Evolutionary conservation across 2,113 vertebrate species (phyloP), one percentile per base, ranked within the genome.

Genomic region (Takifugu bimaculatus): DNA sequence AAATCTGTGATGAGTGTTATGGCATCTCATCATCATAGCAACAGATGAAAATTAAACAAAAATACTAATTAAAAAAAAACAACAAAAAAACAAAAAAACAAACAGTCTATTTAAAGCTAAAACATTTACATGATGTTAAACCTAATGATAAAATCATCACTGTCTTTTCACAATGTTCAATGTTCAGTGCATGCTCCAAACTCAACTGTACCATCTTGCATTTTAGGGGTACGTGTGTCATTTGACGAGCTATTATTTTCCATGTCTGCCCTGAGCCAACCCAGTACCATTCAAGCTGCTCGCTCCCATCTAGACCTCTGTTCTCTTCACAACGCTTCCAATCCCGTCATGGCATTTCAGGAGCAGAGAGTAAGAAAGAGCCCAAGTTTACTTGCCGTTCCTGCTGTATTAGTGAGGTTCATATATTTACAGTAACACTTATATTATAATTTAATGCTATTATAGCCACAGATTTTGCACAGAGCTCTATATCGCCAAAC

Each of bases 41-140:
- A 90, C 88, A 90, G 67, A 86, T 70, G 60, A 61, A 80, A 63
- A 59, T 66, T 60, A 57, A 87, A 85, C 85, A 89, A 85, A 90
- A 84, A 86, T 79, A 69, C 66, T 20, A 20, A 20, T 20, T 20
- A 20, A 89, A 85, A 90, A 90, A 84, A 86, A 80, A 69, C 66
- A 74, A 56, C 1, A 50, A 29, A 47, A 43, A 28, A 50, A 81
- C 64, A 64, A 67, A 80, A 85, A 89, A 84, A 90, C 88, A 91
- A 50, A 1, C 10, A 1, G 74, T 86, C 91, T 87, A 88, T 90
- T 86, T 88, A 85, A 82, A 74, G 70, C 81, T 63, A 85, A 71
- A 68, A 86, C 77, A 80, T 55, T 28, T 49, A 75, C 45, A 68
- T 61, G 71, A 70, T 77, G 64, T 69, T 79, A 66, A 66, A 66